Base-by-base conservation (phyloP, 1,140 invertebrate species). In the Macrobrachium rosenbergii region DNA sequence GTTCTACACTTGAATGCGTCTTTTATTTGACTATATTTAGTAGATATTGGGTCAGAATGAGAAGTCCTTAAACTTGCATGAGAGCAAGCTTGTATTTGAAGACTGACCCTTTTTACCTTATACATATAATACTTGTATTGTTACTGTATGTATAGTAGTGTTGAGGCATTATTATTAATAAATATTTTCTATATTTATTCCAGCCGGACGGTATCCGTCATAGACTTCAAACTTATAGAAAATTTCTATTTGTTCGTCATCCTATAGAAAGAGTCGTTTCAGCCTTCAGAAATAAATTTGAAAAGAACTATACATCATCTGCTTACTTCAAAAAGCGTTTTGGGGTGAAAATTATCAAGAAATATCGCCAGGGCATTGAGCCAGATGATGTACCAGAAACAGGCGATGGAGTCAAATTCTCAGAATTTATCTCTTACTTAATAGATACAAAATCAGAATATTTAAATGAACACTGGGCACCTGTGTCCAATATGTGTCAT, bases 191-290 rank as follows among this genome's bases (percentile, higher is more conserved):
- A 7, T 93, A 92, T 88, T 93, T 94, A 89, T 94, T 93, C 82
- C 91, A 93, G 0, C 79, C 91, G 37, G 91, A 92, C n/a, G 94
- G 95, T 88, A 93, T 94, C 28, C 90, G 93, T 52, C 90, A 92
- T 21, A 94, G 95, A 90, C 90, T 97, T 12, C 93, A 94, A n/a
- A 94, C 94, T 75, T 97, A 96, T 90, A 95, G 94, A 21, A 96
- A 96, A 86, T 95, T 98, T 90, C 94, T 98, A 59, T 95, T 98
- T 90, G 97, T 97, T 0, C 93, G 98, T 67, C 96, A 98, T 93
- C 98, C 98, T 0, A 95, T 98, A 90, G 97, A 99, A 91, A 94
- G 98, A 86, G 91, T 98, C 12, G 91, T 98, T 60, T 98, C 97
- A 0, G 97, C 97, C 0, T 99, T 96, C 92, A 93, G 96, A 89